A percentile compares a stretch with the other conserved stretches of the same genome.
Evolutionary conservation across 2,888 invertebrate species (phyloP).

Genomic region (Actias luna): DNA sequence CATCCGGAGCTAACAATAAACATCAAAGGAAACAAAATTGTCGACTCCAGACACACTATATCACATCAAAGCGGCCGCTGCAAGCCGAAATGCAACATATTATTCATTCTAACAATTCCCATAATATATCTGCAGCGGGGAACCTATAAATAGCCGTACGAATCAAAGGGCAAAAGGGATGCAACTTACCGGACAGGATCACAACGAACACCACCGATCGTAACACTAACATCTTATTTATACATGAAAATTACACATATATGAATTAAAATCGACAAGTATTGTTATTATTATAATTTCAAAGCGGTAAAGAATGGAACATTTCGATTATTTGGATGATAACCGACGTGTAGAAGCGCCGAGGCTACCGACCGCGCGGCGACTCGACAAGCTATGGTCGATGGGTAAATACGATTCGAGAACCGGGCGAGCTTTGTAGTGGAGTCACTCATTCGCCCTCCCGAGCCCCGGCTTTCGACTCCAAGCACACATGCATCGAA

Average conservation of each 20-base stretch:
- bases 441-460: neutral
- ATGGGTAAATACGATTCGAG: conserved; percentile 15
- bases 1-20: conserved; percentile 36
- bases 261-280: conserved; percentile 14
- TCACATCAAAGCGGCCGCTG: conserved; percentile 42
- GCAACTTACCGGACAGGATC: conserved; percentile 70
- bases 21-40: conserved; percentile 36
- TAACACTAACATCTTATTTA: conserved; percentile 62
- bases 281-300: conserved; percentile 36
- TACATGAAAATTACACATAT: conserved; percentile 44
- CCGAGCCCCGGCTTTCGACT: conserved; percentile 34
- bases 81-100: conserved; percentile 41
- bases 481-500: conserved; percentile 55
- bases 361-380: conserved; percentile 38
- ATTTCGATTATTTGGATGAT: conserved; percentile 42
- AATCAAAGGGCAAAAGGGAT: conserved; percentile 58
- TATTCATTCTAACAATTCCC: conserved; percentile 53
- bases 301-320: conserved; percentile 37
- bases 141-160: conserved; percentile 64
- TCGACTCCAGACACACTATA: conserved; percentile 11
- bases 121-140: conserved; percentile 64
- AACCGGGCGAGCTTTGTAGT: conserved; percentile 17
- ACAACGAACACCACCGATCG: conserved; percentile 55
- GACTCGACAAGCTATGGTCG: conserved; percentile 40
- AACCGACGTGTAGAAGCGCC: conserved; percentile 40